These are phyloP conservation scores for Ganaspis sp. DNA, from an alignment of 1,140 invertebrate genomes.

Conservation along the genomic window DNA sequence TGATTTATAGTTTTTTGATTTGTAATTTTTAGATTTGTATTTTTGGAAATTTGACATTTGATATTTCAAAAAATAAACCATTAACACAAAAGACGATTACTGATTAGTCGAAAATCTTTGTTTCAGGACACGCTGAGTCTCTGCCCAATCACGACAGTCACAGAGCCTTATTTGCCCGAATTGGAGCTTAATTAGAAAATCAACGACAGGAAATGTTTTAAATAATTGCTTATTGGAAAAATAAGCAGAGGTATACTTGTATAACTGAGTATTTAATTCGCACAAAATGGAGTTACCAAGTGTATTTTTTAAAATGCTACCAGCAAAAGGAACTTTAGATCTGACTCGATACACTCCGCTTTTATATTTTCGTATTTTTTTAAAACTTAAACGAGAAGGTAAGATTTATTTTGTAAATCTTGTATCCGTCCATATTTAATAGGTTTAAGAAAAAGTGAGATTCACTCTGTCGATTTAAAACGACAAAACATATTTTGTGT, in stretches of 20 bases:
- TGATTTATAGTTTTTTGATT: too few species aligned
- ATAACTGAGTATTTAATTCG: background rate
- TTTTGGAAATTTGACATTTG: too few species aligned
- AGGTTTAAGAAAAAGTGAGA: conserved; percentile 3
- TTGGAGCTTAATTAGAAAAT: conserved; percentile 65
- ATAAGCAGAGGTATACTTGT: background rate
- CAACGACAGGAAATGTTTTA: background rate
- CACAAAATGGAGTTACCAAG: conserved; percentile 4
- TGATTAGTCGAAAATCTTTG: too few species aligned
- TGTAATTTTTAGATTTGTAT: too few species aligned
- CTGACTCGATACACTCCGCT: background rate
- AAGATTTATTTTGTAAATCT: background rate
- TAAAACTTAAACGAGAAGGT: background rate
- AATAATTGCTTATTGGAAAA: background rate
- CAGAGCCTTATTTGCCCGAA: conserved; percentile 69
- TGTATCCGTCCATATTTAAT: conserved; percentile 30
- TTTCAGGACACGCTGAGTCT: conserved; percentile 70
- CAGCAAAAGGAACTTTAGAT: background rate
- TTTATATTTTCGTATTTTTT: conserved; percentile 16
- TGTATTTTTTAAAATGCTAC: background rate
- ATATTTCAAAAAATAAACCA: too few species aligned
- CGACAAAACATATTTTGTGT: background rate
- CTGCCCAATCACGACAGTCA: conserved; percentile 67
- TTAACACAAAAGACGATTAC: too few species aligned
- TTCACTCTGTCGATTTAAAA: background rate